Evolutionary conservation across 2,113 vertebrate species (phyloP).

Genomic region (Thryonomys swinderianus): DNA sequence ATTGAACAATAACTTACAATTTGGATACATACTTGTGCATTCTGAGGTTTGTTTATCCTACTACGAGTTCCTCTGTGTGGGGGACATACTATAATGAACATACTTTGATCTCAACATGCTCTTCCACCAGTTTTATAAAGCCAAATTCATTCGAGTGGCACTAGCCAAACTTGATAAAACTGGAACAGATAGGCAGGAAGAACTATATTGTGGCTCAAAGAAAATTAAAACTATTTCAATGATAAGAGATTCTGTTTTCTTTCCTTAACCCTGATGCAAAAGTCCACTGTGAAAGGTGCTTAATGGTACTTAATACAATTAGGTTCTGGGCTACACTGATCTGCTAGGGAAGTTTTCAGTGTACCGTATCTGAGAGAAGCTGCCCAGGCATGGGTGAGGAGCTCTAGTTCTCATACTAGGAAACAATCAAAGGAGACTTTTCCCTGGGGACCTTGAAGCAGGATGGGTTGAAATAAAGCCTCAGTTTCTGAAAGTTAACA

Average conservation of each 20-base stretch:
- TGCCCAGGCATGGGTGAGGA: slow-evolving; percentile 27
- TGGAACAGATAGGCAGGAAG: slow-evolving; percentile 29
- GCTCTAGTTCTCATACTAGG: neutral
- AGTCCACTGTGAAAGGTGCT: slow-evolving; percentile 38
- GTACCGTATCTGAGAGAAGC: slow-evolving; percentile 12
- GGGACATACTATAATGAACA: neutral
- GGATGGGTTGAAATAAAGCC: slow-evolving; percentile 18
- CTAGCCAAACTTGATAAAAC: neutral
- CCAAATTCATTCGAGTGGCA: neutral
- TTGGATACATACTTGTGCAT: neutral
- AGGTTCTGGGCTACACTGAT: neutral
- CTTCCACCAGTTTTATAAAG: slow-evolving; percentile 29
- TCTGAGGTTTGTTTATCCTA: neutral
- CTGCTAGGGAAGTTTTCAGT: neutral
- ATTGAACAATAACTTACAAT: neutral
- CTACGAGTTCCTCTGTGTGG: neutral
- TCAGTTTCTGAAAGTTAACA: slow-evolving; percentile 12
- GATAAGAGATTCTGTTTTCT: slow-evolving; percentile 20
- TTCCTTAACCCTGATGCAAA: slow-evolving; percentile 39
- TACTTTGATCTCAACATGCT: neutral
- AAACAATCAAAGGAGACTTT: neutral
- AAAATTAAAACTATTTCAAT: slow-evolving; percentile 49
- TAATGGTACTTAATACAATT: neutral
- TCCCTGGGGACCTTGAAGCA: neutral
- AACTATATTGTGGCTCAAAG: neutral